phyloP scores from a whole-genome alignment of 2,797 vertebrate genomes.

The Lagorchestes hirsutus region DNA sequence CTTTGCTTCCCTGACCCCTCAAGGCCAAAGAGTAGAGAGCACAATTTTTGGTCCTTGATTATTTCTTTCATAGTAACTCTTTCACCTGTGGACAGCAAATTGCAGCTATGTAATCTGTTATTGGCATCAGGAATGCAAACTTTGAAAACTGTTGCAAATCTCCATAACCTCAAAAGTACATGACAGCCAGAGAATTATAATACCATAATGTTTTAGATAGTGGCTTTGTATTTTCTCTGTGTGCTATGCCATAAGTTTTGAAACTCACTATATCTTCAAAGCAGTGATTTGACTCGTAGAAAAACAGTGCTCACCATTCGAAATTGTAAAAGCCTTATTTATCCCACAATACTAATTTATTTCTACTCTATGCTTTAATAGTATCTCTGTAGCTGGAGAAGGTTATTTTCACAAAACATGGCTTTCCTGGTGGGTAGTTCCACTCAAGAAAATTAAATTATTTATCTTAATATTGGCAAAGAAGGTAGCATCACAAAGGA shows the following conservation, averaged over 20 bases:
- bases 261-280: constrained; percentile 26
- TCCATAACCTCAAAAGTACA: constrained; percentile 5
- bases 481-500: constrained; percentile 4
- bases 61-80: background rate
- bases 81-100: constrained; percentile 10
- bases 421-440: constrained; percentile 35
- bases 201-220: background rate
- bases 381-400: background rate
- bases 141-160: background rate
- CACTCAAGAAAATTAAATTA: background rate
- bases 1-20: constrained; percentile 8
- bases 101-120: background rate
- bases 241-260: constrained; percentile 7
- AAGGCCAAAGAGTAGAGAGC: background rate
- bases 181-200: constrained; percentile 6
- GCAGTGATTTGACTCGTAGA: background rate
- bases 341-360: constrained; percentile 13
- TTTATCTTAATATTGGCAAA: background rate
- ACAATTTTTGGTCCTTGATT: background rate
- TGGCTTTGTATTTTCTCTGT: constrained; percentile 10
- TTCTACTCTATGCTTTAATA: background rate
- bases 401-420: background rate
- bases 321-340: background rate
- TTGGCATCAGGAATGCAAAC: constrained; percentile 26
- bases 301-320: background rate